These are phyloP conservation scores for Zophobas atratus DNA, from an alignment of 1,140 invertebrate species.

Conservation along the genomic window DNA sequence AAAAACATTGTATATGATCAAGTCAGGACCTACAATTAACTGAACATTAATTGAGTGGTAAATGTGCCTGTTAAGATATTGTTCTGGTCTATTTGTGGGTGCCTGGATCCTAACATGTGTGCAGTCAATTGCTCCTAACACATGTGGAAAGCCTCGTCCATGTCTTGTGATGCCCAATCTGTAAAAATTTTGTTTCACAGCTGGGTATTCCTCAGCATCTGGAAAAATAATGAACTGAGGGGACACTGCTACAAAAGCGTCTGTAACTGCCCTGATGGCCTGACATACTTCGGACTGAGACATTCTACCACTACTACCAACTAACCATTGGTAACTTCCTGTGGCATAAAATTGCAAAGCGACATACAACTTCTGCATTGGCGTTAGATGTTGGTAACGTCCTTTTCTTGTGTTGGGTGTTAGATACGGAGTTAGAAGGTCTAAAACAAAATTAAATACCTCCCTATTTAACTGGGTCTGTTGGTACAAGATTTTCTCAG, in stretches of 20 bases:
- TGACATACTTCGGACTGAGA: background rate
- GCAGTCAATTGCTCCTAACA: background rate
- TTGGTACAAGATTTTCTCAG: background rate
- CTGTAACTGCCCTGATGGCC: background rate
- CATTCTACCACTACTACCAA: background rate
- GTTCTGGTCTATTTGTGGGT: background rate
- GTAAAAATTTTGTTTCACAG: background rate
- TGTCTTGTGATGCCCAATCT: background rate
- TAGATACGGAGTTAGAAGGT: background rate
- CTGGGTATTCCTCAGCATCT: background rate
- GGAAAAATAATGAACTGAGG: background rate
- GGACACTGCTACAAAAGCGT: background rate
- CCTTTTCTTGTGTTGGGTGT: background rate
- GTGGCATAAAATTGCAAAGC: background rate
- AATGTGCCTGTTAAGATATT: background rate
- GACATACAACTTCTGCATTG: background rate
- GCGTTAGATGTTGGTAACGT: background rate
- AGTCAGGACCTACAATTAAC: background rate
- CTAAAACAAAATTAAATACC: background rate
- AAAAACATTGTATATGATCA: background rate
- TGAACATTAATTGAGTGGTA: constrained; percentile 18
- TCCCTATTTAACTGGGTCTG: background rate
- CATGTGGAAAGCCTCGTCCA: background rate
- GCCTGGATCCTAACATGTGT: constrained; percentile 1
- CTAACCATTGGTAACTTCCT: background rate